Evolutionary conservation across 2,113 vertebrate species (phyloP), one percentile per base, ranked within the genome.

Genomic region (Cettia cetti): DNA sequence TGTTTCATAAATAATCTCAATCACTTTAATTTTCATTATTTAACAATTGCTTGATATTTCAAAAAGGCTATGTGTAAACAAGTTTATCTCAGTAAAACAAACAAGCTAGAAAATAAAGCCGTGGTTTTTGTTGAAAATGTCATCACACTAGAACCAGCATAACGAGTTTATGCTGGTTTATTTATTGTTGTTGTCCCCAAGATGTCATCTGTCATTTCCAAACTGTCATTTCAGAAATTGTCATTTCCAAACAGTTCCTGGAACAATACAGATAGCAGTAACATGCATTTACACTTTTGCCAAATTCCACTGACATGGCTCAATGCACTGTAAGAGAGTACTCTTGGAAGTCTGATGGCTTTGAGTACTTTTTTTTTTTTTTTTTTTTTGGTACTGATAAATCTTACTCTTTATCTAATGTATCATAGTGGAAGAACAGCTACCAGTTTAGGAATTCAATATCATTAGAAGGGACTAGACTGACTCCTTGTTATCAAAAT

Each of bases 71-170:
- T 44, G 31, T 49, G 37, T 69, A 95, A 69, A 94, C 68, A 91
- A 70, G 27, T 68, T 94, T 96, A 96, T 92, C 86, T 95, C 75
- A 75, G 19, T 57, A 71, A 96, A 94, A 92, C 39, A 96, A 95
- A 66, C 18, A 89, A 95, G 69, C 35, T 84, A 71, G 60, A 88
- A 95, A 88, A 92, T 78, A 92, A 69, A 24, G 0, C 33, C 26
- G 4, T 56, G 20, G 0, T 68, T 49, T 44, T 90, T 95, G 63
- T 81, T 86, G 47, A 93, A 97, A 97, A 97, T 97, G 69, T 95
- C 86, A 96, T 72, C 45, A 60, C 23, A 82, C 18, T 89, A 64
- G 50, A 95, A 54, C 15, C 6, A 61, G 22, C 30, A 92, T 56
- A 91, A 96, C 84, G 66, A 49, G 19, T 92, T 92, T 84, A 31